Conservation (phyloP, 2,888 invertebrate species). For the Drosophila macrospina region DNA sequence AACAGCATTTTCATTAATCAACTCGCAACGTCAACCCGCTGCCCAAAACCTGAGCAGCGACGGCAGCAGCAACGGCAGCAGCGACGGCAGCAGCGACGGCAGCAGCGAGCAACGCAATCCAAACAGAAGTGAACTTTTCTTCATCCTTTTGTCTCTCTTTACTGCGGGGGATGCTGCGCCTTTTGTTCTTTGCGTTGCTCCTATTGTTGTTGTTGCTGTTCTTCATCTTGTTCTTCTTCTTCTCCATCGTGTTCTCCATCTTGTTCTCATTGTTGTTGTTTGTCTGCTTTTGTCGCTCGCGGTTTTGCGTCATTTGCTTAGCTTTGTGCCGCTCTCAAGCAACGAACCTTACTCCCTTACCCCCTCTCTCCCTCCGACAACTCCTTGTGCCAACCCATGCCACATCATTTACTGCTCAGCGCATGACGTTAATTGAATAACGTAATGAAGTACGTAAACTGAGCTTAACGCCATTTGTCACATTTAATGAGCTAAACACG, state of each 20-base stretch:
- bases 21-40: conserved; percentile 56
- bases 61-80: too few relatives aligned
- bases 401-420: conserved; percentile 37
- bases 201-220: neutral
- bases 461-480: conserved; percentile 53
- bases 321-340: conserved; percentile 3
- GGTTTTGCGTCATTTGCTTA: conserved; percentile 47
- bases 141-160: conserved; percentile 50
- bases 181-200: neutral
- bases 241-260: neutral
- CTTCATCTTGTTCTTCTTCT: too few relatives aligned
- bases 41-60: conserved; percentile 26
- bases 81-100: neutral
- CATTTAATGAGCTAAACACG: conserved; percentile 40
- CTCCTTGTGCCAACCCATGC: too few relatives aligned
- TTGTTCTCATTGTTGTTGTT: neutral
- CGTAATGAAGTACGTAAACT: conserved; percentile 62
- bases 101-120: conserved; percentile 6
- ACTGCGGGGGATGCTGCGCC: conserved; percentile 5
- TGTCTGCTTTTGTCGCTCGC: conserved; percentile 35
- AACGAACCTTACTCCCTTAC: neutral
- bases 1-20: conserved; percentile 79
- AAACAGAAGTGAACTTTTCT: conserved; percentile 49
- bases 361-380: neutral
- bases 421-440: conserved; percentile 61